Evolutionary conservation across 2,888 invertebrate genomes (phyloP).

Genomic region (Lepeophtheirus nordmannii): DNA sequence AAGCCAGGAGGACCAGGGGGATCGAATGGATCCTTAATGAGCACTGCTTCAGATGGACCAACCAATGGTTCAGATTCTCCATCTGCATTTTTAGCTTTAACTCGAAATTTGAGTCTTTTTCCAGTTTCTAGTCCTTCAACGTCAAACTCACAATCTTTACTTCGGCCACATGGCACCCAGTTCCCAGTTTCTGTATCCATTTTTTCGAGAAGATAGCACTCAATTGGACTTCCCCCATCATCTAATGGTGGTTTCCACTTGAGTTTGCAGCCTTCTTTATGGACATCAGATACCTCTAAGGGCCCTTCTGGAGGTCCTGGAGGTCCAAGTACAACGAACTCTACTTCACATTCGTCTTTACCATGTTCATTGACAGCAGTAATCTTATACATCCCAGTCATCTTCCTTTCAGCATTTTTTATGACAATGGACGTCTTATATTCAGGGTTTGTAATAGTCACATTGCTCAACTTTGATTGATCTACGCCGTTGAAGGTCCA

Average conservation of each 20-base stretch:
- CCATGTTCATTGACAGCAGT: conserved; percentile 85
- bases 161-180: conserved; percentile 29
- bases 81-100: conserved; percentile 89
- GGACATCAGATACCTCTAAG: conserved; percentile 71
- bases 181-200: conserved; percentile 48
- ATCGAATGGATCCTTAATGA: conserved; percentile 96
- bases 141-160: conserved; percentile 40
- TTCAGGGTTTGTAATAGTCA: conserved; percentile 73
- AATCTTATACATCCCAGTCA: conserved; percentile 77
- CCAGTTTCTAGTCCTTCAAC: conserved; percentile 81
- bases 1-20: conserved; percentile 71
- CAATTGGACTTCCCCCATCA: conserved; percentile 81
- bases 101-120: conserved; percentile 91
- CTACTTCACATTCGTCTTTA: conserved; percentile 79
- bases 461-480: conserved; percentile 48
- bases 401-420: conserved; percentile 60
- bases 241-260: conserved; percentile 91
- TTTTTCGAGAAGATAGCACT: conserved; percentile 81
- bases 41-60: conserved; percentile 59
- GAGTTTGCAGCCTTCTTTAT: conserved; percentile 80
- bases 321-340: conserved; percentile 68
- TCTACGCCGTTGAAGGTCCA: conserved; percentile 57
- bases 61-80: conserved; percentile 91
- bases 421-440: conserved; percentile 74
- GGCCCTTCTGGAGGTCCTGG: conserved; percentile 82